Conservation (phyloP, 2,113 vertebrate species). For the Ameiurus melas region DNA sequence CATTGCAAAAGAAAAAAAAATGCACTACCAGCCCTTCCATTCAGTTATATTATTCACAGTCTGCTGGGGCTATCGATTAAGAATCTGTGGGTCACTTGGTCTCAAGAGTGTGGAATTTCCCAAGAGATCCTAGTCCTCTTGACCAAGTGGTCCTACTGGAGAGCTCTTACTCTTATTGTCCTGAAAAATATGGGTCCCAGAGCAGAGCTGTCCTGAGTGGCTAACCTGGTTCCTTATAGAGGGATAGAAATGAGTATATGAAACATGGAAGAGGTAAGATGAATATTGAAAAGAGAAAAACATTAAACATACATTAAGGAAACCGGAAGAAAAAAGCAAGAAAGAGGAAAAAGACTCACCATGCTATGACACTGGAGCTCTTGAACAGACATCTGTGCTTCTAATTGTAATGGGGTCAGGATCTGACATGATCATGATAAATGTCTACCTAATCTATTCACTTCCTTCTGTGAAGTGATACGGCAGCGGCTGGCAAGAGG, state of each 20-base stretch:
- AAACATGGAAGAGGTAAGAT: neutral
- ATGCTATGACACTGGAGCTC: neutral
- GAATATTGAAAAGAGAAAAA: neutral
- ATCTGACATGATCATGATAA: conserved; percentile 68
- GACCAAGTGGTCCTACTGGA: neutral
- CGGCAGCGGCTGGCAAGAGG: conserved; percentile 38
- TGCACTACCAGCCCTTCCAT: neutral
- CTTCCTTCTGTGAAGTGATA: conserved; percentile 59
- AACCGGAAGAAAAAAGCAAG: neutral
- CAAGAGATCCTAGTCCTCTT: neutral
- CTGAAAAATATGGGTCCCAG: neutral
- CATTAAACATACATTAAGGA: neutral
- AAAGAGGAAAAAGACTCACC: neutral
- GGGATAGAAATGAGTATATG: neutral
- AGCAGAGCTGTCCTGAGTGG: neutral
- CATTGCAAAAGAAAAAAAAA: neutral
- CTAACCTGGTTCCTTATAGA: neutral
- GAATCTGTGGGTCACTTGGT: neutral
- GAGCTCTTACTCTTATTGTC: neutral
- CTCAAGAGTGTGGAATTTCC: neutral
- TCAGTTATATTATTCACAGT: neutral
- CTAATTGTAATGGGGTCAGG: conserved; percentile 67
- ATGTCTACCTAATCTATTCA: conserved; percentile 60
- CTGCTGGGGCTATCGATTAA: neutral
- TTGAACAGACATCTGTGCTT: conserved; percentile 61